Conservation (phyloP, 2,113 vertebrate genomes). For the Crocuta crocuta region DNA sequence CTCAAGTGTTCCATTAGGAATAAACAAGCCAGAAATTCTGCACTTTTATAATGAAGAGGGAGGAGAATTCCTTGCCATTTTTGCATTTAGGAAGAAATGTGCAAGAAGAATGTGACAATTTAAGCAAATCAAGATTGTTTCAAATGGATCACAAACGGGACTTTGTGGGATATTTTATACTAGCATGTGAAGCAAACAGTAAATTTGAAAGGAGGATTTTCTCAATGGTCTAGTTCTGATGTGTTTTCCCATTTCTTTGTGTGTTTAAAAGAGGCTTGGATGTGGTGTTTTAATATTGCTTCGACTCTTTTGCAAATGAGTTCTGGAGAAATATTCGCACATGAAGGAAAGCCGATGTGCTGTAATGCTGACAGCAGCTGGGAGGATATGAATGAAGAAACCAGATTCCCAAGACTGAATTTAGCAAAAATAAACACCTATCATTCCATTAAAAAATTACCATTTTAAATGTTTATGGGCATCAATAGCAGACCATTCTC, state of each 20-base stretch:
- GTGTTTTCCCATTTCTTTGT: constrained; percentile 81
- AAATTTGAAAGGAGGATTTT: constrained; percentile 81
- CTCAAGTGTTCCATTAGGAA: constrained; percentile 80
- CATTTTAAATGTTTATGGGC: constrained; percentile 79
- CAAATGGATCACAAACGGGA: constrained; percentile 82
- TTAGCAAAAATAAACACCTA: constrained; percentile 85
- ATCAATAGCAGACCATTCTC: constrained; percentile 79
- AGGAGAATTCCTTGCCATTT: constrained; percentile 75
- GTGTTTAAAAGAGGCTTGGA: constrained; percentile 79
- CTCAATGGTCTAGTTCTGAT: constrained; percentile 83
- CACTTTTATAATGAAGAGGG: constrained; percentile 75
- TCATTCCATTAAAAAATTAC: constrained; percentile 74
- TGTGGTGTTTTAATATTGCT: constrained; percentile 85
- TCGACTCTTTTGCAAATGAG: constrained; percentile 85
- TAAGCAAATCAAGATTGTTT: constrained; percentile 83
- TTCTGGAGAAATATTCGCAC: constrained; percentile 85
- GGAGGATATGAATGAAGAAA: constrained; percentile 83
- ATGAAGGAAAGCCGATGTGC: constrained; percentile 83
- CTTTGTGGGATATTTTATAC: constrained; percentile 83
- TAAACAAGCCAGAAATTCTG: constrained; percentile 69
- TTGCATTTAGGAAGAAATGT: constrained; percentile 81
- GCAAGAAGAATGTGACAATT: constrained; percentile 81
- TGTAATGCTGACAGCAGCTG: constrained; percentile 84
- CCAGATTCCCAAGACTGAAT: constrained; percentile 77
- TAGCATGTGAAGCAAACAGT: constrained; percentile 75